Evolutionary conservation across 1,140 invertebrate genomes (phyloP).

Genomic region (Macrobrachium rosenbergii): DNA sequence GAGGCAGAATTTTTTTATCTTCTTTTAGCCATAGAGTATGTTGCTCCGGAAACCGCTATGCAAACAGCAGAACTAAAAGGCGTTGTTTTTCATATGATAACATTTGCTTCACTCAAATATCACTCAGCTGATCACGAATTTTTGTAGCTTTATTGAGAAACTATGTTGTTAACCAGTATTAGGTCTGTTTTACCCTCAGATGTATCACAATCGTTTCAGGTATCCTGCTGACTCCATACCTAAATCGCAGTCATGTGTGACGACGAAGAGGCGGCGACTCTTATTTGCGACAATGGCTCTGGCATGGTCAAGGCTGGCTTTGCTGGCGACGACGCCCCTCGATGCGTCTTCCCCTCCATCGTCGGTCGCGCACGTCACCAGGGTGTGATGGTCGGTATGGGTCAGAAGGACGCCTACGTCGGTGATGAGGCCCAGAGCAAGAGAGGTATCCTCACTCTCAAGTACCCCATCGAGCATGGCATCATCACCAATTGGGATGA

Average conservation of each 20-base stretch:
- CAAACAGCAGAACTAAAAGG: too few species aligned
- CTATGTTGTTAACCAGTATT: too few species aligned
- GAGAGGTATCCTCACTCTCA: slow-evolving; percentile 90
- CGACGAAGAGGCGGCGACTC: slow-evolving; percentile 77
- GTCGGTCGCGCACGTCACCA: slow-evolving; percentile 75
- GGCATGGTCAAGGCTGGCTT: slow-evolving; percentile 79
- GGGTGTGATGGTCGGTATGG: slow-evolving; percentile 96
- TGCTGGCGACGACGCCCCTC: slow-evolving; percentile 78
- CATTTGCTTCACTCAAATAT: too few species aligned
- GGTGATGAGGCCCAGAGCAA: slow-evolving; percentile 95
- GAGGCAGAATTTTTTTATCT: too few species aligned
- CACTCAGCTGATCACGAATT: too few species aligned
- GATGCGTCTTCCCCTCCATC: slow-evolving; percentile 87
- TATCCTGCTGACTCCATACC: too few species aligned
- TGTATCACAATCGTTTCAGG: too few species aligned
- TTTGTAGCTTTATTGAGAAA: too few species aligned
- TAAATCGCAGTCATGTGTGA: slow-evolving; percentile 72
- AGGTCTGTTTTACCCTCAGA: too few species aligned
- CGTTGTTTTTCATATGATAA: too few species aligned
- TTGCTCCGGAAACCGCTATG: too few species aligned
- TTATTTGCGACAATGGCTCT: slow-evolving; percentile 76
- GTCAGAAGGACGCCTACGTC: slow-evolving; percentile 91
- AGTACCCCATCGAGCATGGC: slow-evolving; percentile 95
- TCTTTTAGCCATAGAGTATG: too few species aligned
- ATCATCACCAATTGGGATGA: slow-evolving; percentile 98